Base-by-base conservation (phyloP, 2,797 vertebrate species). In the Microchirus variegatus region DNA sequence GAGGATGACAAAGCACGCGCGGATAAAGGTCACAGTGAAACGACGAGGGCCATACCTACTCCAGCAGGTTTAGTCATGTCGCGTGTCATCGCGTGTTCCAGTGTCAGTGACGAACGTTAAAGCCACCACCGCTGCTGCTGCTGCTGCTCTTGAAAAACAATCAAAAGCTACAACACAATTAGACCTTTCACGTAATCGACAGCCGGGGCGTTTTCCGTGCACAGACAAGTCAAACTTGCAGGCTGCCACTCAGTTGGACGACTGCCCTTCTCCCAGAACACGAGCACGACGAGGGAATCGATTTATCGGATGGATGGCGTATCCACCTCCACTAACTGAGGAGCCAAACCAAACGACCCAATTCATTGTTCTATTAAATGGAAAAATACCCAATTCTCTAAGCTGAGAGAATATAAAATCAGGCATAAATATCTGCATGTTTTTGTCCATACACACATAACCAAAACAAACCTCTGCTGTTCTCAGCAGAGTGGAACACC, bases 121-220 rank as follows among this genome's bases (percentile, higher is more conserved):
- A 41, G 45, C 9, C 22, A 5, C 22, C 22, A 5, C 22, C 22
- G 22, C 22, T 22, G 19, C 52, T 42, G 10, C 48, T 54, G 17
- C n/a, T 17, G 26, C 38, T 35, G 19, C 52, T 42, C 12, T 51
- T 54, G 17, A 65, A 54, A 68, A 53, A 35, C 63, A 68, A 50
- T 59, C 41, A 45, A 44, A 44, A 59, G 22, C 43, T n/a, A 1
- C 14, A 44, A 16, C 58, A 16, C 58, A 57, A 54, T 66, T 18
- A 16, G 2, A 54, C 37, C 14, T 40, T 57, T 54, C 17, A 58
- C 62, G 44, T 2, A 14, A 14, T 42, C 31, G 7, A 15, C n/a
- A 52, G 37, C n/a, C 9, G 47, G 45, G 35, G 0, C 0, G 36
- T 7, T 16, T 43, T 38, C 10, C 46, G 15, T 1, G 15, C 1